A percentile compares a stretch with the other conserved stretches of the same genome.
These are phyloP conservation scores for Desmophyllum pertusum DNA, from an alignment of 92 coral and sea anemone genomes.

Conservation along the genomic window DNA sequence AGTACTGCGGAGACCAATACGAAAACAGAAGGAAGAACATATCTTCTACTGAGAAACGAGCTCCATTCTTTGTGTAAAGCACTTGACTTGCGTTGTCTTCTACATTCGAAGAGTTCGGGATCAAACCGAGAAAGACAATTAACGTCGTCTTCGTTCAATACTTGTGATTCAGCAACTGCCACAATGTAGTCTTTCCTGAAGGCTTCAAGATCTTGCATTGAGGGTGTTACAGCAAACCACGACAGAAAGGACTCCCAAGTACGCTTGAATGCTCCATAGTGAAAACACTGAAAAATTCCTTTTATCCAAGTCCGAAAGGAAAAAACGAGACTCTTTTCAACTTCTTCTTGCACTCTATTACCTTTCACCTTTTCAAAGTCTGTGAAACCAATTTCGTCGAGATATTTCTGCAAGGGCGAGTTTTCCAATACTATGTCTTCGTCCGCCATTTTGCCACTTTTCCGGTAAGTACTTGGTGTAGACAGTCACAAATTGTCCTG, in stretches of 20 bases:
- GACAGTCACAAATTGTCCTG: too few species aligned
- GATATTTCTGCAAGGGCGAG: conserved; percentile 89
- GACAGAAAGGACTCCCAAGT: conserved; percentile 2
- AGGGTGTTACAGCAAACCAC: neutral
- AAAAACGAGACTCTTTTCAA: neutral
- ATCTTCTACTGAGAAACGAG: neutral
- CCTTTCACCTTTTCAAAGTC: conserved; percentile 76
- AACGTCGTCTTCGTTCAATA: conserved; percentile 76
- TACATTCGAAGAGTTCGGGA: conserved; percentile 57
- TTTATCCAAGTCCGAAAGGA: neutral
- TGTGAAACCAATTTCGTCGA: conserved; percentile 80
- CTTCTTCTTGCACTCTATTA: neutral
- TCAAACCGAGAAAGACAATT: conserved; percentile 80
- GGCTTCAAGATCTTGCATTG: conserved; percentile 23
- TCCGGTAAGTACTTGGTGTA: too few species aligned
- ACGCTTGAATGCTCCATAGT: neutral
- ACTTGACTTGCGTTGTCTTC: neutral
- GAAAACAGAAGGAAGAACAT: neutral
- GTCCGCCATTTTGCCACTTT: conserved; percentile 51
- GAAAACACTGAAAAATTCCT: neutral
- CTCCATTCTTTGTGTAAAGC: conserved; percentile 4
- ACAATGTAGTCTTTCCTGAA: conserved; percentile 55
- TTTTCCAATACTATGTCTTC: conserved; percentile 89
- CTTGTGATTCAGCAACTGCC: conserved; percentile 62
- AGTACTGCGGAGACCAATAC: neutral